A percentile compares a stretch with the other conserved stretches of the same genome.
Evolutionary conservation across 2,113 vertebrate genomes (phyloP).

Genomic region (Ictidomys tridecemlineatus): DNA sequence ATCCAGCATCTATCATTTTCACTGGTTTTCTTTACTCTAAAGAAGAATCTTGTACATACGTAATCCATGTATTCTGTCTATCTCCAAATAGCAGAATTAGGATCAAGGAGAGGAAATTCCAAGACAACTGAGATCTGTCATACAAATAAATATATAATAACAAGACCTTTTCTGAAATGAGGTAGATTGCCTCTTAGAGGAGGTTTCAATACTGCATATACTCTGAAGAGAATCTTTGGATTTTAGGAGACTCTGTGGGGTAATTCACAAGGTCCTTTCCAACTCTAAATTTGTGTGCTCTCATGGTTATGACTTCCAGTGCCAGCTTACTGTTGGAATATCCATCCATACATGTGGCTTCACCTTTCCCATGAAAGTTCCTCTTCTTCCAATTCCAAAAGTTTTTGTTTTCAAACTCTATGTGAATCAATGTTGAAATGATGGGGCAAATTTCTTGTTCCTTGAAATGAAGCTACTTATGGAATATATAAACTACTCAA

Average conservation of each 20-base stretch:
- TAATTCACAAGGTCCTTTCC: neutral
- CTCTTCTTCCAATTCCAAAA: neutral
- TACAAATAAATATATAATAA: neutral
- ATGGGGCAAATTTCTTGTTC: neutral
- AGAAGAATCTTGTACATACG: too few relatives aligned
- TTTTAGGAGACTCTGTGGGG: neutral
- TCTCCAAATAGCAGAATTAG: neutral
- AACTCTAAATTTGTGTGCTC: neutral
- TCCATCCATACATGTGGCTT: neutral
- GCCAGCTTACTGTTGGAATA: neutral
- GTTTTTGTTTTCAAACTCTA: neutral
- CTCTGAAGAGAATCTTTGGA: neutral
- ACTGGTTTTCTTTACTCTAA: neutral
- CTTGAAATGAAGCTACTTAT: neutral
- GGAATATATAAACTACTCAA: neutral
- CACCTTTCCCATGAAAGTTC: neutral
- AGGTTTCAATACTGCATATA: neutral
- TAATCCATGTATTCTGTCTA: neutral
- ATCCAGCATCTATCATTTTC: neutral
- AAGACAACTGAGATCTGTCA: neutral
- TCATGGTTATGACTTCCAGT: neutral
- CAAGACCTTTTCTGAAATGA: neutral
- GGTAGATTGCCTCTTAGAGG: neutral
- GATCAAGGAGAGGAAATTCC: neutral
- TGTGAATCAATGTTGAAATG: neutral